Evolutionary conservation across 1,140 invertebrate genomes (phyloP).

Genomic region (Calliopsis andreniformis): DNA sequence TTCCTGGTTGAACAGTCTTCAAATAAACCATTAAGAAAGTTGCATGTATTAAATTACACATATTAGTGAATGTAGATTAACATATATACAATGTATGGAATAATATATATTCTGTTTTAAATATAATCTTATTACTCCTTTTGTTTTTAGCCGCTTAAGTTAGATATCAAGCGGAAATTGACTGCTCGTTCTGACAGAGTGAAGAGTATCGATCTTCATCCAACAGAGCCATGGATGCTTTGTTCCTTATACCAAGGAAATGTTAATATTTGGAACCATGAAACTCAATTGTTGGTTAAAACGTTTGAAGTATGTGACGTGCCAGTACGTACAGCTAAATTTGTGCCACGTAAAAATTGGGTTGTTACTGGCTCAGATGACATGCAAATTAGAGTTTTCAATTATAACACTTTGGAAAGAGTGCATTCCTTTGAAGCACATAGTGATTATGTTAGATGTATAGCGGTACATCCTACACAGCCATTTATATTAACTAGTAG

Average conservation of each 20-base stretch:
- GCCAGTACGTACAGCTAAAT: constrained; percentile 97
- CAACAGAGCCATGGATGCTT: constrained; percentile 98
- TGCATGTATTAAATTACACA: background rate
- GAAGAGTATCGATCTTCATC: constrained; percentile 98
- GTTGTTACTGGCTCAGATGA: constrained; percentile 98
- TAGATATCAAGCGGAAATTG: constrained; percentile 99
- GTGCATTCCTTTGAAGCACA: constrained; percentile 99
- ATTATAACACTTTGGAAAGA: constrained; percentile 99
- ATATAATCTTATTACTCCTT: background rate
- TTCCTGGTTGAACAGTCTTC: background rate
- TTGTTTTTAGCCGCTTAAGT: constrained; percentile 90
- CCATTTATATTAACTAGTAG: constrained; percentile 98
- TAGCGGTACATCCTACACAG: constrained; percentile 98
- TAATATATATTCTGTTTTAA: background rate
- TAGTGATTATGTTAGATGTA: constrained; percentile 98
- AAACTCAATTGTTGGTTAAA: constrained; percentile 95
- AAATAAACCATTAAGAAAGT: background rate
- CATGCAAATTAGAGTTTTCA: constrained; percentile 97
- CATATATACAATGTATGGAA: background rate
- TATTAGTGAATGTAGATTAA: too few relatives aligned
- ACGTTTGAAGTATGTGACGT: constrained; percentile 98
- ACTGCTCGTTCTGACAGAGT: constrained; percentile 98
- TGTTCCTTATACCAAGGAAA: constrained; percentile 99
- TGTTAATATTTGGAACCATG: constrained; percentile 99
- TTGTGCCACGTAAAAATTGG: constrained; percentile 99